Evolutionary conservation across 2,113 vertebrate genomes (phyloP).

Genomic region (Calidris pugnax): DNA sequence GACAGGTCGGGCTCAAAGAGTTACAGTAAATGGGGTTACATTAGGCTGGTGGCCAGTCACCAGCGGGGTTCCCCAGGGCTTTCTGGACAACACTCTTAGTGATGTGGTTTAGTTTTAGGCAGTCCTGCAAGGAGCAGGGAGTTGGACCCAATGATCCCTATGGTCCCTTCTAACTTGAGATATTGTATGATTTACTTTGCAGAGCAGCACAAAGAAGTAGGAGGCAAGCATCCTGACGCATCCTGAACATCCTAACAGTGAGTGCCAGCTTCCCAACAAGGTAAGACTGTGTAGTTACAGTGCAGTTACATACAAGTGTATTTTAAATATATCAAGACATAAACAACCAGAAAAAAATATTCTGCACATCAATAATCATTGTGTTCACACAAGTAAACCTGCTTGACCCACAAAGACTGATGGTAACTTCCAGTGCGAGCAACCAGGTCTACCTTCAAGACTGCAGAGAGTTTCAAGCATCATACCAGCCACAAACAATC

Average conservation of each 20-base stretch:
- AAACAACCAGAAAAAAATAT: background rate
- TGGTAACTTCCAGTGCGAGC: background rate
- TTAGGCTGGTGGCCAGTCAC: background rate
- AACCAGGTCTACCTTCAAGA: background rate
- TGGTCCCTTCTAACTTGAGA: background rate
- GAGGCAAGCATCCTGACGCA: no score
- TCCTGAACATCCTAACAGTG: background rate
- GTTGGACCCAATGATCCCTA: background rate
- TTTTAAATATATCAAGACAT: background rate
- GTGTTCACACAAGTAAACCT: background rate
- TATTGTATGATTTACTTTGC: background rate
- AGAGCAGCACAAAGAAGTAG: background rate
- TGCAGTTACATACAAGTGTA: background rate
- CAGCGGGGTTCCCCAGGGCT: background rate
- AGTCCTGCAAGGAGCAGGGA: background rate
- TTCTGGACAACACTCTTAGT: background rate
- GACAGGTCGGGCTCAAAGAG: rapidly evolving
- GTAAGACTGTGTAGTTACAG: background rate
- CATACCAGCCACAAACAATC: background rate
- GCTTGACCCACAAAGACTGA: background rate
- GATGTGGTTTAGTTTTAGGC: background rate
- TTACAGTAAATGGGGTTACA: background rate
- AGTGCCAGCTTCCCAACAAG: background rate
- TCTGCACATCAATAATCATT: background rate
- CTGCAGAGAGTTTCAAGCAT: background rate